Base-by-base conservation (phyloP, 1,140 invertebrate genomes). In the Epicauta chinensis region DNA sequence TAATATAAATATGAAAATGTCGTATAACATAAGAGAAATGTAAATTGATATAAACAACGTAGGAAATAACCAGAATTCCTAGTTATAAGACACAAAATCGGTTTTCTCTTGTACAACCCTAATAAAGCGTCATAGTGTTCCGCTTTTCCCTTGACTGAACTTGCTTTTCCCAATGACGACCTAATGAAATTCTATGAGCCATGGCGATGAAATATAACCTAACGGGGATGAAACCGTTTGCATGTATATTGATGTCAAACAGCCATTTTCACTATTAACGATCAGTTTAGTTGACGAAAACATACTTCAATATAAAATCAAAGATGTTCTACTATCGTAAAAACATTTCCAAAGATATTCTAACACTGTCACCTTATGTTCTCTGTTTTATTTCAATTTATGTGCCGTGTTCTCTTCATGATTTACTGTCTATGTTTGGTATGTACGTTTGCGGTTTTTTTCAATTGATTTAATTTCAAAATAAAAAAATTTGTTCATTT, bases 181-280 rank as follows among this genome's bases (percentile, higher is more conserved):
- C 60, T 62, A 62, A 62, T 62, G 60, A 62, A 62, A 62, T 60
- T 62, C 60, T 62, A 62, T 62, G 60, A 62, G 60, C 43, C 60
- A 60, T 62, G 47, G 52, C 58, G 58, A 62, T 60, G 58, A 60
- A 62, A 62, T 62, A 62, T 58, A 56, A 51, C 54, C 16, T 48
- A 55, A 36, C 34, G 46, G 53, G 41, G 42, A 43, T 39, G 42
- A 36, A 50, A 52, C 49, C 54, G 54, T 56, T 56, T 56, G 54
- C 54, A 56, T 56, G 29, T 52, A 56, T 52, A 56, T 56, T 29
- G 36, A 34, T 40, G 42, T 42, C 41, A 47, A 51, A 31, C 39
- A 47, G 49, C 38, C 49, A 45, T 51, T 51, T 37, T 36, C 36
- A 45, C 40, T 36, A 55, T 55, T 55, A 50, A 55, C 39, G 37